Conservation (phyloP, 2,888 invertebrate species). For the Chydorus sphaericus region DNA sequence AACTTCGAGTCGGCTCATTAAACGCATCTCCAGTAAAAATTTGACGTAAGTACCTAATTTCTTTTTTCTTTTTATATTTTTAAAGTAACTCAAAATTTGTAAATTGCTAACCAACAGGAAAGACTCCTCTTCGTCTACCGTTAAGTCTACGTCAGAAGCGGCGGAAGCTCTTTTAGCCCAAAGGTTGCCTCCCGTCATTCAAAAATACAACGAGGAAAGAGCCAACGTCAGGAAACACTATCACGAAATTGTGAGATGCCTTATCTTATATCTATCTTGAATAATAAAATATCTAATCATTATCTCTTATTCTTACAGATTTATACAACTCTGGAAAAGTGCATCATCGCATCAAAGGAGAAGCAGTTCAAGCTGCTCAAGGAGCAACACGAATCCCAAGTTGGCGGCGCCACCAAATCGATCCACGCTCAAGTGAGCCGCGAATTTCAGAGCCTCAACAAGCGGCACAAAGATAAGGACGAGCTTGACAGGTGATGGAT, state of each 20-base stretch:
- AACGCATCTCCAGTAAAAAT: conserved; percentile 59
- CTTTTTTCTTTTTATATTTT: background rate
- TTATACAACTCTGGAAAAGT: conserved; percentile 50
- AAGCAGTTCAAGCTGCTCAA: conserved; percentile 62
- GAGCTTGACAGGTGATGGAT: conserved; percentile 40
- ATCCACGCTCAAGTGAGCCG: conserved; percentile 68
- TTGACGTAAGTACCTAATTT: conserved; percentile 48
- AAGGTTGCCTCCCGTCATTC: conserved; percentile 42
- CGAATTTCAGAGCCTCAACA: conserved; percentile 72
- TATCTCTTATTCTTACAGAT: conserved; percentile 22
- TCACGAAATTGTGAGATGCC: conserved; percentile 46
- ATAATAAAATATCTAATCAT: too few relatives aligned
- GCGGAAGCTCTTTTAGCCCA: conserved; percentile 48
- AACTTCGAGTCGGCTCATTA: conserved; percentile 37
- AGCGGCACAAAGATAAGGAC: conserved; percentile 74
- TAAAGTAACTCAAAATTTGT: too few relatives aligned
- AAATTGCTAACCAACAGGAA: background rate
- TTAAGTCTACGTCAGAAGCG: conserved; percentile 31
- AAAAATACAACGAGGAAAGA: conserved; percentile 53
- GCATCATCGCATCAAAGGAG: conserved; percentile 58
- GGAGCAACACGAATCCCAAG: conserved; percentile 51
- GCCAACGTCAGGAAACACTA: conserved; percentile 67
- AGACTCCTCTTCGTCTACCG: conserved; percentile 29
- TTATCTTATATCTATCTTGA: too few relatives aligned
- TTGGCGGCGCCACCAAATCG: conserved; percentile 58